Base-by-base conservation (phyloP, 2,888 invertebrate genomes). In the Torymus aiolomorphi region DNA sequence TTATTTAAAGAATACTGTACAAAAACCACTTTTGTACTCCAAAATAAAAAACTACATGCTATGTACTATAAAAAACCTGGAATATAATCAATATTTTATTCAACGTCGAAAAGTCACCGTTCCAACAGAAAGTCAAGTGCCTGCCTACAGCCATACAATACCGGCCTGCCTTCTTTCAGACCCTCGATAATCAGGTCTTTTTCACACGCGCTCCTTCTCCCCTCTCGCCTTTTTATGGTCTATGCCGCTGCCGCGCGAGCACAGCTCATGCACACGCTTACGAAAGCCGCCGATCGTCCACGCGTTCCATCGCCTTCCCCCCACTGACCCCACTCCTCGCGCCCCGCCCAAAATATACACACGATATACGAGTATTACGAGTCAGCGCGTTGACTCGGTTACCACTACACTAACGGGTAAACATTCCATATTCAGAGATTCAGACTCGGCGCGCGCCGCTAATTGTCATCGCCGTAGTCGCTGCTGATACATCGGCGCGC, bases 331-430 rank as follows among this genome's bases (percentile, higher is more conserved):
- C 12, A 12, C 14, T 14, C 16, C 83, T 49, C 13, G 81, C 81
- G 83, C 84, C 85, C 84, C 85, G 85, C 85, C 85, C 85, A 83
- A 84, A 84, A 83, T 82, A 81, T 75, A 67, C 8, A 42, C 42
- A 42, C 42, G 42, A 42, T 42, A 42, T 42, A 42, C n/a, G n/a
- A n/a, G n/a, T n/a, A n/a, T n/a, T 42, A 42, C 42, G 42, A 42
- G 42, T 42, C 42, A 42, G 42, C 42, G 42, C 82, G 79, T 82
- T 83, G 77, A 77, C 62, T 76, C 63, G 42, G 42, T 42, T 42
- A 42, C 42, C 42, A 42, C 52, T 31, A 56, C 65, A 42, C 77
- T 56, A 52, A 81, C 78, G 81, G 65, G 63, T 79, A 82, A 76
- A 80, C 82, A 85, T 82, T 83, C 81, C 77, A 73, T n/a, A n/a